Base-by-base conservation (phyloP, 2,113 vertebrate genomes). In the Boleophthalmus pectinirostris region DNA sequence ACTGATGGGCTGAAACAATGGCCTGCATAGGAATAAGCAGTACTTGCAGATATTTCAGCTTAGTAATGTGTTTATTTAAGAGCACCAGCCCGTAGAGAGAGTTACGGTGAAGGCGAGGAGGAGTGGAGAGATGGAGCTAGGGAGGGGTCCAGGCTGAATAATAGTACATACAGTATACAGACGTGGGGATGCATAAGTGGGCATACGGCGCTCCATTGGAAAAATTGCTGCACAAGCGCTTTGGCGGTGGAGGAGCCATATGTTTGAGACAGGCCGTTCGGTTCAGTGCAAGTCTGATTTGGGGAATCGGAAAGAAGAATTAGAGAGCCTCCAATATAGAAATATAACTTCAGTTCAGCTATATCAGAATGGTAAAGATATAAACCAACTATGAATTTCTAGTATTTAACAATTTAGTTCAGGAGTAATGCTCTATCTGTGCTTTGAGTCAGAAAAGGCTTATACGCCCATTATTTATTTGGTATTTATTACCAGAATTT, bases 51-150 rank as follows among this genome's bases (percentile, higher is more conserved):
- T 88, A 90, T 89, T 89, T 89, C 79, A 78, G 82, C 82, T 87
- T 82, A 82, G 84, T 85, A 87, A 86, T 89, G 84, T 78, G 75
- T 88, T 90, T 90, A 79, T 86, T 90, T 85, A 87, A 83, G 76
- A 49, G 7, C 75, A 58, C 56, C 56, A 15, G 58, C 53, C 61
- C 45, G 10, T 38, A 69, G 43, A 83, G 63, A 82, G 74, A 82
- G 18, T 61, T 68, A 49, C 18, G 15, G 68, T 72, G 66, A 67
- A 61, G 66, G 69, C 68, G 69, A 47, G 77, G 74, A 80, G 74
- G 74, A 80, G 76, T 73, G 64, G 68, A 78, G 78, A 76, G 80
- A 80, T 80, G 67, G 82, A 75, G 78, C 54, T 21, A 61, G 64
- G 68, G 69, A 68, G 70, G 67, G 38, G 43, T 33, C 58, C 9